Evolutionary conservation across 2,113 vertebrate genomes (phyloP).

Genomic region (Amphilophus citrinellus): DNA sequence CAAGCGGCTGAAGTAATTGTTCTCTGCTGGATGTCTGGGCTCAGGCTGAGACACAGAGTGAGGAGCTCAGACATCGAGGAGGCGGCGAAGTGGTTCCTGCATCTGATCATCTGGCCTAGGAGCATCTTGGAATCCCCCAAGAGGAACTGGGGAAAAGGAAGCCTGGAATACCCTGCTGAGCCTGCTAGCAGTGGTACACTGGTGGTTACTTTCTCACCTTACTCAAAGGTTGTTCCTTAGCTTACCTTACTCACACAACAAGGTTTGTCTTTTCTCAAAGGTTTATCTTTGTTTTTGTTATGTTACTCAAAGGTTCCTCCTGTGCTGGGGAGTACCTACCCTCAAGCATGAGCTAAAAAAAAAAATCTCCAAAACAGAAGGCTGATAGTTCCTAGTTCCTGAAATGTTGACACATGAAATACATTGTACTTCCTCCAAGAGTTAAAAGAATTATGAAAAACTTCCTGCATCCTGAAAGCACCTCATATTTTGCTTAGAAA

Average conservation of each 20-base stretch:
- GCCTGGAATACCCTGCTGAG: not conserved
- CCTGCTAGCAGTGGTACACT: not conserved
- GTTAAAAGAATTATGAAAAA: not conserved
- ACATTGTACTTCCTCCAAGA: not conserved
- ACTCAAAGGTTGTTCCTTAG: too few species aligned
- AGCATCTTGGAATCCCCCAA: not conserved
- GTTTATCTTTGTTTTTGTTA: not conserved
- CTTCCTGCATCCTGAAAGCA: not conserved
- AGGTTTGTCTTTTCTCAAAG: not conserved
- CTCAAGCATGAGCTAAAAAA: not conserved
- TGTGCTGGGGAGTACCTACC: not conserved
- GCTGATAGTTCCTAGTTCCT: not conserved
- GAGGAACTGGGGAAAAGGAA: not conserved
- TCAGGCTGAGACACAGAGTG: accelerated
- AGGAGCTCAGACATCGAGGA: not conserved
- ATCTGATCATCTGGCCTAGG: not conserved
- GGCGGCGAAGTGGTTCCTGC: not conserved
- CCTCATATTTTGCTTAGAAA: not conserved
- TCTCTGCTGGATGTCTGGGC: not conserved
- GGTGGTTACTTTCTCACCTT: not conserved
- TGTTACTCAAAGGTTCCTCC: not conserved
- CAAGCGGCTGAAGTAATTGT: not conserved
- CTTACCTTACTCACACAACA: not conserved
- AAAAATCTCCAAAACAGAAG: not conserved
- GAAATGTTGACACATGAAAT: not conserved